Evolutionary conservation across 1,140 invertebrate species (phyloP), one percentile per base, ranked within the genome.

Genomic region (Ptiloglossa arizonensis): DNA sequence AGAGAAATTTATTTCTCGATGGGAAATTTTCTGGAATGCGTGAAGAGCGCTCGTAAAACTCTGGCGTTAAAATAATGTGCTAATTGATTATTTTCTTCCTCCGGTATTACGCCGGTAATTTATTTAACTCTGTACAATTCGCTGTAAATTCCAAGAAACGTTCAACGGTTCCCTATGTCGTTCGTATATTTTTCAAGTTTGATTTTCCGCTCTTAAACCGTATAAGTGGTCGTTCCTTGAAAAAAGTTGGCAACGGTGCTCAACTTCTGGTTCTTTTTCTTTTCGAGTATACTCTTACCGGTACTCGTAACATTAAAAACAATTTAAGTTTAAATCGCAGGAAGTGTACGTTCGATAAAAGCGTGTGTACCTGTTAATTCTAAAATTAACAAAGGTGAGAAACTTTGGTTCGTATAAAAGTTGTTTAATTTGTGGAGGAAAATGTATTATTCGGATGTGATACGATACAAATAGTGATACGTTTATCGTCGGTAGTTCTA

Each of bases 61-160:
- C n/a, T n/a, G 13, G 6, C 50, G 35, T 68, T 41, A 38, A 41
- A 56, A 6, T 44, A 54, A 68, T 27, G 66, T 56, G 50, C 35
- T 68, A 68, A 68, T 68, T 68, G 50, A 68, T 56, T 68, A 68
- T 68, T 68, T 68, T 68, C 57, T 62, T 48, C 59, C 19, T 19
- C 17, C 27, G 22, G 5, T 22, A n/a, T 46, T 60, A 50, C 29
- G 13, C 57, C 29, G 44, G 35, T 38, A 62, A 62, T 72, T 72
- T 52, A 71, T 57, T 48, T 13, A 50, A 35, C 11, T 38, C 17
- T 57, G 13, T 32, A 11, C 15, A 0, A 27, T 41, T 48, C 35
- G 29, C 8, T 52, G 29, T 50, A n/a, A 60, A 24, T 50, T 13
- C 56, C 41, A 17, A 46, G 27, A 32, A 60, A 48, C 41, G 13